Evolutionary conservation across 64 coral and sea anemone genomes (phyloP).

Genomic region (Dendrophyllia cribrosa): DNA sequence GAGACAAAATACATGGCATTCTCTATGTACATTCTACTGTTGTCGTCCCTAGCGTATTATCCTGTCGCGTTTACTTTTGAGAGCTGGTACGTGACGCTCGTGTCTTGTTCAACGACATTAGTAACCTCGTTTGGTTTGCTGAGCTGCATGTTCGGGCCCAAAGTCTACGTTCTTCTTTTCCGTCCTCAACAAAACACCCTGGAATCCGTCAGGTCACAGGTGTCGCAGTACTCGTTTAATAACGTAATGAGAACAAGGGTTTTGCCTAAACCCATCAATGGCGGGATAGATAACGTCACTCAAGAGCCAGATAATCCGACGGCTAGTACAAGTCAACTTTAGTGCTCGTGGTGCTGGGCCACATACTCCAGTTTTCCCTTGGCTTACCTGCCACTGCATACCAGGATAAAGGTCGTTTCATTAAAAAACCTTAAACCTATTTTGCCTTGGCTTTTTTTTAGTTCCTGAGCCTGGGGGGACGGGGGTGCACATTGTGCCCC

Average conservation of each 20-base stretch:
- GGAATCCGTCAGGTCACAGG: slow-evolving; percentile 49
- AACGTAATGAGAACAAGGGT: background rate
- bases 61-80: slow-evolving; percentile 31
- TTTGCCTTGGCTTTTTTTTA: no score
- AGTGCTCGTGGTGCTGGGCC: no score
- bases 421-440: no score
- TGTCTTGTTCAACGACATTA: slow-evolving; percentile 69
- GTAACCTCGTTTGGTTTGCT: slow-evolving; percentile 64
- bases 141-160: slow-evolving; percentile 70
- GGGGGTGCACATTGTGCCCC: no score
- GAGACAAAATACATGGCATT: slow-evolving; percentile 20
- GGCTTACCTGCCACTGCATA: no score
- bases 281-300: background rate
- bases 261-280: background rate
- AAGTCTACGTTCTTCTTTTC: slow-evolving; percentile 62
- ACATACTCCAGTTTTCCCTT: no score
- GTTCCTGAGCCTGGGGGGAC: no score
- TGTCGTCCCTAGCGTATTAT: background rate
- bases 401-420: no score
- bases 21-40: slow-evolving; percentile 14
- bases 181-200: slow-evolving; percentile 32
- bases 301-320: no score
- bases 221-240: slow-evolving; percentile 36
- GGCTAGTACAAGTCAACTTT: no score
- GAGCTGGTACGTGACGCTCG: slow-evolving; percentile 65